Percentiles rank a stretch among this genome's conserved stretches.
Evolutionary conservation across 2,888 invertebrate genomes (phyloP).

Genomic region (Nemurella pictetii): DNA sequence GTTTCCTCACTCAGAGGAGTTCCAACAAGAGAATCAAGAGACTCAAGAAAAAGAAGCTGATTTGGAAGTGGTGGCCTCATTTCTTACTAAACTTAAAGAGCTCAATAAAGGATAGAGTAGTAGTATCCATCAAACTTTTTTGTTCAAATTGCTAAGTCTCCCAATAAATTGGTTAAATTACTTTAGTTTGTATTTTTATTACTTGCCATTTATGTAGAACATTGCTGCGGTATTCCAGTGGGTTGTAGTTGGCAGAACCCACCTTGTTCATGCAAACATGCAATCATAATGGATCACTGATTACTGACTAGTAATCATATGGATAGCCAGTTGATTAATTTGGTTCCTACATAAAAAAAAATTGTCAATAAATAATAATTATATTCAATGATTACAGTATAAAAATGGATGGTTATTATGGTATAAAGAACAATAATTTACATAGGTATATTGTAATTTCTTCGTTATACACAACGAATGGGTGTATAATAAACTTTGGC

Average conservation of each 20-base stretch:
- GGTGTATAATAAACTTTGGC: background rate
- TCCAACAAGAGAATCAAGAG: background rate
- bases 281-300: too few relatives aligned
- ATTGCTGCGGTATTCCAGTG: too few relatives aligned
- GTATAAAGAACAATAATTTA: background rate
- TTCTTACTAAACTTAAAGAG: constrained; percentile 15
- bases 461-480: background rate
- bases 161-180: too few relatives aligned
- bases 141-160: too few relatives aligned
- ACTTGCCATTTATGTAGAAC: too few relatives aligned
- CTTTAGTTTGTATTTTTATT: too few relatives aligned
- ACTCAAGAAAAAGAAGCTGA: background rate
- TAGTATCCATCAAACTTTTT: too few relatives aligned
- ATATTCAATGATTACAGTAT: background rate
- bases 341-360: background rate
- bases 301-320: too few relatives aligned
- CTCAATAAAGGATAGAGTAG: background rate
- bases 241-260: too few relatives aligned
- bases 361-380: background rate
- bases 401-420: background rate
- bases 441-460: background rate
- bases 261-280: too few relatives aligned
- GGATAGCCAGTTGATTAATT: too few relatives aligned
- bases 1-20: background rate
- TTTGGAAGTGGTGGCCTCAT: constrained; percentile 16